Base-by-base conservation (phyloP, 2,888 invertebrate species). In the Andrena trimmerana region DNA sequence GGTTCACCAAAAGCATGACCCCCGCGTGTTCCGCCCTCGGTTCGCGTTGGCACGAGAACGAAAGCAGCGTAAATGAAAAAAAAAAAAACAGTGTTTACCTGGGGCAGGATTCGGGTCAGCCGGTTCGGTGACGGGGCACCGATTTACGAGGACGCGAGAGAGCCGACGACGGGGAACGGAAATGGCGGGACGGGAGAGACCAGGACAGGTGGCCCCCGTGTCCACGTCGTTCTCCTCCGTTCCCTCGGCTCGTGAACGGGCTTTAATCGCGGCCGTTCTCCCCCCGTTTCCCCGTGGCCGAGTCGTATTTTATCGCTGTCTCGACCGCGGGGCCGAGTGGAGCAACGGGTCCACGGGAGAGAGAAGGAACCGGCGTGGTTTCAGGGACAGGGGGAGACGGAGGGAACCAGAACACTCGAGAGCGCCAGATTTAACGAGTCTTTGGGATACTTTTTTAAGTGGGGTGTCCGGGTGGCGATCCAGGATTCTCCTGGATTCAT, bases 201-300 rank as follows among this genome's bases (percentile, higher is more conserved):
- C 85, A 72, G 86, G 83, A 83, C 88, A 88, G 88, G 88, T 89
- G 90, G 86, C 82, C 65, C 69, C 59, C 48, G 73, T 67, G 76
- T 83, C 57, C 84, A 87, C 74, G 77, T 77, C 81, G 74, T 75
- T 78, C 75, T 70, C 71, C 71, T 73, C 66, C 72, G 84, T 78
- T 80, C 80, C 63, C 78, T 62, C 82, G 67, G 29, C 77, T 71
- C 71, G 80, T 70, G 83, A 87, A 77, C 81, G 84, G 84, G 73
- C 87, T 88, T 86, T 85, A 88, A 89, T 91, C 89, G 85, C 78
- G 72, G 74, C 60, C 81, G 79, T 86, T 88, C 89, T 87, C 88
- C 79, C 74, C 84, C 80, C 69, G 75, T 68, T 82, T 84, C 72
- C 57, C 20, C 20, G 20, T 81, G 78, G 36, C 71, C 68, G 73